These are phyloP conservation scores for Pampusana beccarii DNA, from an alignment of 2,113 vertebrate genomes.

Conservation along the genomic window DNA sequence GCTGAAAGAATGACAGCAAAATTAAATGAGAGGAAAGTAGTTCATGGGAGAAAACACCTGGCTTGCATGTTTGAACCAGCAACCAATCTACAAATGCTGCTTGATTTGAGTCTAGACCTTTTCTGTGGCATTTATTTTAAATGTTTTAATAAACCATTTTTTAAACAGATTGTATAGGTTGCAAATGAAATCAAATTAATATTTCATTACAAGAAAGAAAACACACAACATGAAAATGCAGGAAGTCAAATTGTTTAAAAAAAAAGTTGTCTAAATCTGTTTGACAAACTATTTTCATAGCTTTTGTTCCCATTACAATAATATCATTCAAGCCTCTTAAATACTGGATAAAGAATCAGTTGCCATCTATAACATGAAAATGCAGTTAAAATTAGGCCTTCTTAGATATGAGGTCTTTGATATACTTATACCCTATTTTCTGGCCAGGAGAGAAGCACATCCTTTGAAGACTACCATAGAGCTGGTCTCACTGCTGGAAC, in stretches of 20 bases:
- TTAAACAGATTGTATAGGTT: not conserved
- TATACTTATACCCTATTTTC: conserved; percentile 66
- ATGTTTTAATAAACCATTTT: not conserved
- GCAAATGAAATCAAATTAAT: not conserved
- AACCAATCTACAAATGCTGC: not conserved
- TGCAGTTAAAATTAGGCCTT: conserved; percentile 67
- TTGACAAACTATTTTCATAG: not conserved
- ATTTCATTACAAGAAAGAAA: not conserved
- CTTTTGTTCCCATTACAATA: not conserved
- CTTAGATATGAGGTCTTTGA: conserved; percentile 75
- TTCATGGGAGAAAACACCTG: not conserved
- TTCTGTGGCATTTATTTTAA: not conserved
- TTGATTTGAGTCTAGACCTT: not conserved
- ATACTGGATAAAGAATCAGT: not conserved
- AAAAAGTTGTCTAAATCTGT: not conserved
- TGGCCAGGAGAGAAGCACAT: conserved; percentile 60
- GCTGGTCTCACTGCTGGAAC: conserved; percentile 82
- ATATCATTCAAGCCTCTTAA: not conserved
- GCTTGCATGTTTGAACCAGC: not conserved
- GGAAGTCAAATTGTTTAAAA: not conserved
- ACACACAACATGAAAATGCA: not conserved
- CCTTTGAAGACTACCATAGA: conserved; percentile 78
- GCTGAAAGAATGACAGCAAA: not conserved
- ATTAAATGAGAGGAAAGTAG: not conserved
- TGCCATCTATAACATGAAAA: conserved; percentile 4